Conservation (phyloP, 2,888 invertebrate species). For the Apantesis nais region DNA sequence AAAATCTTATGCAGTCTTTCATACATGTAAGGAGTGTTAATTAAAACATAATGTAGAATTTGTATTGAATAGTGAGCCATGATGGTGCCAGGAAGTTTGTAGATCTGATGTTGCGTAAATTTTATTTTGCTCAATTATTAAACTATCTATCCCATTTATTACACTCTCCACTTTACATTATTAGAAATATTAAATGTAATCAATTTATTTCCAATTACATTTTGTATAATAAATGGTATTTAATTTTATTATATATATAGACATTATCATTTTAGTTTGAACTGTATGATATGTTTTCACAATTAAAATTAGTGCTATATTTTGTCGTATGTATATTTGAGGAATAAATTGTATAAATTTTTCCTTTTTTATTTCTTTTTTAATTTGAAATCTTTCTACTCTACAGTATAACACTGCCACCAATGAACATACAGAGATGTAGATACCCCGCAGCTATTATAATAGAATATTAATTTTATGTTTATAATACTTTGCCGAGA, state of each 20-base stretch:
- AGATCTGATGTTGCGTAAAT: conserved; percentile 47
- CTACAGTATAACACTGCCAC: not conserved
- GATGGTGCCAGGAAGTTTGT: conserved; percentile 58
- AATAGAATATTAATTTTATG: no score
- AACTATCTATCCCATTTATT: not conserved
- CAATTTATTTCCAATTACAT: not conserved
- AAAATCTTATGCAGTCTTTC: not conserved
- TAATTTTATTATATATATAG: not conserved
- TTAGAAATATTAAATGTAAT: not conserved
- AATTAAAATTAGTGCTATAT: conserved; percentile 20
- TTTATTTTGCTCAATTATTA: conserved; percentile 41
- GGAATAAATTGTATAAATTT: conserved; percentile 49
- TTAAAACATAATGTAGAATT: conserved; percentile 16
- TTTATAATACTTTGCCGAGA: no score
- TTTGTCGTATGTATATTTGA: conserved; percentile 36
- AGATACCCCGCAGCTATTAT: not conserved
- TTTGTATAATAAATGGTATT: not conserved
- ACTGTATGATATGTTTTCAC: conserved; percentile 4
- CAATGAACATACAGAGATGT: not conserved
- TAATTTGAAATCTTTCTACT: not conserved
- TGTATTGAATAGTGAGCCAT: conserved; percentile 53
- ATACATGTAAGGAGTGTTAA: not conserved
- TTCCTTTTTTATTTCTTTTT: conserved; percentile 37
- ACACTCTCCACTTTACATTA: not conserved
- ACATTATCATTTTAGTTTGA: not conserved